Evolutionary conservation across 2,888 invertebrate genomes (phyloP), one percentile per base, ranked within the genome.

Genomic region (Parascotia fuliginaria): DNA sequence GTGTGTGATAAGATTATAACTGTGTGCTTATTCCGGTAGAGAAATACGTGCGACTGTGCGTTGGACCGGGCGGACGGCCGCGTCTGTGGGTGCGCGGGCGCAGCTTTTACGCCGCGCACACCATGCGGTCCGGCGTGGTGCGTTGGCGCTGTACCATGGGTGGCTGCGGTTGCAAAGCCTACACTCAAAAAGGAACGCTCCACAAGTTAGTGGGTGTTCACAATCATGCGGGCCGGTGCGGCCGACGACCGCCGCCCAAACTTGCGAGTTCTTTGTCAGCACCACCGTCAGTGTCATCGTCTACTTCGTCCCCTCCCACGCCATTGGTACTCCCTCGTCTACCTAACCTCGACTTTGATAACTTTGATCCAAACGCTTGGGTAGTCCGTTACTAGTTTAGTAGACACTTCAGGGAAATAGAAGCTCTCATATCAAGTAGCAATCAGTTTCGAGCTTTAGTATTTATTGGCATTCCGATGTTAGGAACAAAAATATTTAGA

Each of bases 111-210:
- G 90, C 90, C 43, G 91, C 91, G 52, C 91, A 92, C 66, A 92
- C 91, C 7, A 92, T 92, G 91, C 86, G 91, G 36, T 92, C 91
- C 5, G 91, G 91, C 34, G 84, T 90, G 11, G 91, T 91, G 45
- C 89, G 91, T 56, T 91, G 91, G 91, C 85, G 91, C 0, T 92
- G 91, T 71, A 92, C 91, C 0, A 91, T 92, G 91, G 91, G 91
- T 45, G 91, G 91, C 37, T 92, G 91, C 60, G 89, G 89, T 16
- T 92, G 91, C 70, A 92, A 92, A 65, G 91, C 91, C 1, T 91
- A 92, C 78, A 92, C 91, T 9, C 89, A 89, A 66, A 87, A 86
- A 56, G 91, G 91, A 27, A 83, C 87, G 4, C 67, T 91, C 3
- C 90, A 90, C 74, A 91, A 91, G 62, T 77, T 92, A 27, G 88